These are phyloP conservation scores for Gorsachius magnificus DNA, from an alignment of 2,797 vertebrate genomes.

Conservation along the genomic window DNA sequence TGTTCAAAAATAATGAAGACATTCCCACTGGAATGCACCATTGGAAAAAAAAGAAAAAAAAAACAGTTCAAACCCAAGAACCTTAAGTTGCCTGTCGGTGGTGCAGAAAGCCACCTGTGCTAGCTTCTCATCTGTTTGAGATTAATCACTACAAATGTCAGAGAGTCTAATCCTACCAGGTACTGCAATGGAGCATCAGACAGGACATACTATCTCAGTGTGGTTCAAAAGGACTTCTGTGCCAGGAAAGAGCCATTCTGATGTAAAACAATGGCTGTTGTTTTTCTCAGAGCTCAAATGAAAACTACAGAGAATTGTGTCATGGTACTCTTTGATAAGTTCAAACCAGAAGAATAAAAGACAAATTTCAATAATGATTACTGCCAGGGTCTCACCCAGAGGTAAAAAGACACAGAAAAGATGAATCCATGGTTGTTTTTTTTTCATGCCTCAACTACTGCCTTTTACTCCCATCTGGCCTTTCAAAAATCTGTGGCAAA, in stretches of 20 bases:
- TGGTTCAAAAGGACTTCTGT: neutral
- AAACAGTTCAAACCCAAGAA: neutral
- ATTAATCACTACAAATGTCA: neutral
- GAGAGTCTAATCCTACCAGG: neutral
- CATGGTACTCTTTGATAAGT: neutral
- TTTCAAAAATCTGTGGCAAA: neutral
- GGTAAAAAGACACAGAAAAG: neutral
- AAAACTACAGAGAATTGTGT: neutral
- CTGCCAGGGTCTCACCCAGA: neutral
- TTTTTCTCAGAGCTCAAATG: neutral
- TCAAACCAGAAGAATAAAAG: neutral
- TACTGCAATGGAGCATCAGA: neutral
- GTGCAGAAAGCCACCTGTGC: neutral
- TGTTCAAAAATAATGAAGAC: neutral
- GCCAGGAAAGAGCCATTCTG: neutral
- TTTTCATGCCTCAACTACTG: neutral
- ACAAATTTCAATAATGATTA: neutral
- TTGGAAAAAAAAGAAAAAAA: fast-evolving
- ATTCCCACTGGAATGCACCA: neutral
- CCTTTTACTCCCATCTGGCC: neutral
- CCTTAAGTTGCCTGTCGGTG: neutral
- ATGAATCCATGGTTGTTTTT: neutral
- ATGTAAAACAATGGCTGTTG: neutral
- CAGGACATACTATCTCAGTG: neutral
- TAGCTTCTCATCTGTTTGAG: neutral